Base-by-base conservation (phyloP, 2,888 invertebrate species). In the Eupithecia tripunctaria region DNA sequence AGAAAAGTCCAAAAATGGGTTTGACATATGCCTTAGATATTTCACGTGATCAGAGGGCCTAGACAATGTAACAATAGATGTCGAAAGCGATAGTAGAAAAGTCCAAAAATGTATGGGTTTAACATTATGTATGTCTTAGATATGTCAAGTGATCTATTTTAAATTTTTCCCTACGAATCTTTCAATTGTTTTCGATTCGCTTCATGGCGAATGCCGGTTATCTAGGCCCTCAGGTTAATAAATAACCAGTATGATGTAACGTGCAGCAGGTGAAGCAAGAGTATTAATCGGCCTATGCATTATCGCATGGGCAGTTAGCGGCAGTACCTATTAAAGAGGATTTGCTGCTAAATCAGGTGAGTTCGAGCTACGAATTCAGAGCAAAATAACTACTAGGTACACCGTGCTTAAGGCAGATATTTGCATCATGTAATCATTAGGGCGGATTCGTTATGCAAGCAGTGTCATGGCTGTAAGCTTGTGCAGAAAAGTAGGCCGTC, bases 291-390 rank as follows among this genome's bases (percentile, higher is more conserved):
- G 64, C 21, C 64, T 36, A 41, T 64, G 64, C 64, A 38, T 64
- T 41, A 64, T 64, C 64, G 64, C 64, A 64, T 64, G 32, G 64
- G 64, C 64, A 21, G 64, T 64, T n/a, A 64, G 64, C 18, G 25
- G 25, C 25, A 14, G 36, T 64, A 27, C 51, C 56, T 41, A 62
- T 66, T 60, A 71, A 70, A 63, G 63, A 21, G 27, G 60, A 65
- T 64, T 64, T 64, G 64, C 64, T 41, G 38, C 21, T 64, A 38
- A 64, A 67, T 60, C 63, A 63, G 38, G 21, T 25, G 47, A 72
- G 32, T 18, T n/a, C n/a, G 38, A 38, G 38, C 38, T 21, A 25
- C 25, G 25, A 41, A 64, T 64, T 64, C 25, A 64, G 38, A 21
- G 38, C 12, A 64, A 41, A 64, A 41, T 25, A 5, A n/a, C n/a